phyloP scores from a whole-genome alignment of 2,113 vertebrate genomes.

The Xyliphius kryptos region DNA sequence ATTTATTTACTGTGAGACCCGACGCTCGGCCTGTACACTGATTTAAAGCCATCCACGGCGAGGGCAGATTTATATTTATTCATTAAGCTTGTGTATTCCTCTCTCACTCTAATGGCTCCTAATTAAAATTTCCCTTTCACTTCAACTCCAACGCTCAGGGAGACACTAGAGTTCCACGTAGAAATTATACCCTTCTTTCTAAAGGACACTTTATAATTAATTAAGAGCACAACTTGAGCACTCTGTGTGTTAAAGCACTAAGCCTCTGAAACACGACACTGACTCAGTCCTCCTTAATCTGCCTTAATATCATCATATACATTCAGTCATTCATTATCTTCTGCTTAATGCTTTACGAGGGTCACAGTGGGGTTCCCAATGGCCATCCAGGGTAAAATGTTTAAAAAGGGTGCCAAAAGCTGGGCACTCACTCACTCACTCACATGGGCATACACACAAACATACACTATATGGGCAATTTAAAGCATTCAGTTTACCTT shows the following conservation, averaged over 20 bases:
- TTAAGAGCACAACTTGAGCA: not conserved
- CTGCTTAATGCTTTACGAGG: too few species aligned
- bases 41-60: slow-evolving; percentile 14
- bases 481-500: too few species aligned
- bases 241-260: not conserved
- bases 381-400: too few species aligned
- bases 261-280: not conserved
- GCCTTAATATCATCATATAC: too few species aligned
- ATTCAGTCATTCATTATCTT: too few species aligned
- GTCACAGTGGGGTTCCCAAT: too few species aligned
- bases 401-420: too few species aligned
- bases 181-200: not conserved
- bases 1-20: too few species aligned
- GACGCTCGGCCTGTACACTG: not conserved
- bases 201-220: not conserved
- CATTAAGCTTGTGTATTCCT: slow-evolving; percentile 3
- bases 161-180: not conserved
- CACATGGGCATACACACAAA: too few species aligned
- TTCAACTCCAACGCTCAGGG: slow-evolving; percentile 1
- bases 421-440: too few species aligned
- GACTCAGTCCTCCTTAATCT: not conserved
- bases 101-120: slow-evolving; percentile 9
- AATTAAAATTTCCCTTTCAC: slow-evolving; percentile 25
- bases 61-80: slow-evolving; percentile 26
- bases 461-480: too few species aligned